Evolutionary conservation across 2,113 vertebrate genomes (phyloP).

Genomic region (Sarotherodon lohbergeri): DNA sequence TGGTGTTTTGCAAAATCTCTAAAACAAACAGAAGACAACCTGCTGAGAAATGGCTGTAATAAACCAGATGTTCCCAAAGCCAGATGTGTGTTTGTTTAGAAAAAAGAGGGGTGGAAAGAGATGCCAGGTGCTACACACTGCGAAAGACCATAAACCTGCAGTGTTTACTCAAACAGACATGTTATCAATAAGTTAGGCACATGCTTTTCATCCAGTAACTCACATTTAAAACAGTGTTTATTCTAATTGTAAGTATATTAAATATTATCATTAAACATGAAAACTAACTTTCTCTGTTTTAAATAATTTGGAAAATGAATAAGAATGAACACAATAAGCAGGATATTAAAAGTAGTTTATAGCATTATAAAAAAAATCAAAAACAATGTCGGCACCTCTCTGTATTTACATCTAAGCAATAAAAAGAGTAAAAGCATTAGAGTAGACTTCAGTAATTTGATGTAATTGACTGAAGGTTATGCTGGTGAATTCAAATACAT

Average conservation of each 20-base stretch:
- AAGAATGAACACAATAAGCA: neutral
- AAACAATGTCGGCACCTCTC: neutral
- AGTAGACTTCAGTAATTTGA: neutral
- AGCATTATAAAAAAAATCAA: neutral
- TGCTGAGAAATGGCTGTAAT: neutral
- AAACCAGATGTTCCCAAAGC: slow-evolving; percentile 28
- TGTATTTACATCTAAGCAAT: neutral
- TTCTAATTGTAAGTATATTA: neutral
- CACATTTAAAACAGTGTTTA: neutral
- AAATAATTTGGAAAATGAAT: neutral
- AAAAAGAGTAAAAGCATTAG: neutral
- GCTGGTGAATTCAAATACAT: neutral
- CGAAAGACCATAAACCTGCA: neutral
- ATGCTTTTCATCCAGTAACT: neutral
- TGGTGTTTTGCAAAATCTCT: neutral
- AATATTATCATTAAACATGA: neutral
- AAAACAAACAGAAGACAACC: neutral
- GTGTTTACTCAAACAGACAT: neutral
- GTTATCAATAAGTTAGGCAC: accelerated
- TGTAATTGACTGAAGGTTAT: neutral
- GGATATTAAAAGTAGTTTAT: neutral
- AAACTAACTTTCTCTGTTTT: neutral
- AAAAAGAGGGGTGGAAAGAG: neutral
- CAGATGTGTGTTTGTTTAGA: neutral
- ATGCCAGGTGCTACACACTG: neutral